Base-by-base conservation (phyloP, 2,888 invertebrate genomes). In the Calameuta filiformis region DNA sequence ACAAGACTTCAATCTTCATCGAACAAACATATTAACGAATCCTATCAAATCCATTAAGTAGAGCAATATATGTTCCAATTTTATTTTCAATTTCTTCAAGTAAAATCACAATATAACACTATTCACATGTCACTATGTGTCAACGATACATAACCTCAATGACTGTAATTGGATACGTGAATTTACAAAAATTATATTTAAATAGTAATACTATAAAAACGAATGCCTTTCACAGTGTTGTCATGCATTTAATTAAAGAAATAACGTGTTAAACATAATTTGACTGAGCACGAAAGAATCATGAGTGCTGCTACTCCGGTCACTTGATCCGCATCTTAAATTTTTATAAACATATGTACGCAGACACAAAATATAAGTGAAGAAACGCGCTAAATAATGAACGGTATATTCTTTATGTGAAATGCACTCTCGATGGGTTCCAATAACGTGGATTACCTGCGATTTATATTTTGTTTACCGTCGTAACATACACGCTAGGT, bases 381-480 rank as follows among this genome's bases (percentile, higher is more conserved):
- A n/a, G 68, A 69, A 76, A 35, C 35, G 68, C 31, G 31, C 9
- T 23, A 4, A 33, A 33, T 69, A 75, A 12, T 73, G 15, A n/a
- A 30, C 15, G n/a, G 68, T 40, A 68, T 56, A 73, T 76, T 78
- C 75, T 71, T 69, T 69, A 37, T 33, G 9, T 35, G 11, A 35
- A 76, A 83, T 82, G 79, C 77, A 77, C 79, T 68, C 69, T 76
- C 79, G 79, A 81, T 83, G 84, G 81, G 79, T 78, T 75, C 73
- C 80, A 81, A 81, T 82, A 81, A 80, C 79, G 78, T 40, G 76
- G 90, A 90, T 90, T 90, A 90, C 90, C 90, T 90, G 89, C 86
- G 90, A 90, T 90, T 86, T 85, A 81, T 83, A 87, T 79, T 82
- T 87, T 87, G 80, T 86, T 88, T 89, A 87, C 82, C 85, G 85